These are phyloP conservation scores for Mimas tiliae DNA, from an alignment of 2,888 invertebrate genomes.

Conservation along the genomic window DNA sequence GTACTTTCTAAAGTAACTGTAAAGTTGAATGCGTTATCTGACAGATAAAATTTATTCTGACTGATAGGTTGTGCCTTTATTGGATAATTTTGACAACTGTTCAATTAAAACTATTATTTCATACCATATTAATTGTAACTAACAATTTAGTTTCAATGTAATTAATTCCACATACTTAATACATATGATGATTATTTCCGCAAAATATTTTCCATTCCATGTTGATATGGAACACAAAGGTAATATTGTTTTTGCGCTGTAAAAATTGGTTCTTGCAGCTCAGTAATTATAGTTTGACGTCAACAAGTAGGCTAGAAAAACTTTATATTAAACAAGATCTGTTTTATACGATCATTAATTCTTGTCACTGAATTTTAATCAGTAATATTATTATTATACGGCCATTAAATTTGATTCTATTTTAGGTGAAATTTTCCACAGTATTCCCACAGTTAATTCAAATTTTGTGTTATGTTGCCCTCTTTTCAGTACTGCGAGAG, in stretches of 20 bases:
- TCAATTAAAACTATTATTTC: background rate
- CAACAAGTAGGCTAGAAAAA: conserved; percentile 1
- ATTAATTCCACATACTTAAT: no score
- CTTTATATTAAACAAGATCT: conserved; percentile 7
- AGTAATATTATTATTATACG: background rate
- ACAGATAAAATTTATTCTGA: no score
- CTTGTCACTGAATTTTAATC: conserved; percentile 1
- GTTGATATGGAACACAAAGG: background rate
- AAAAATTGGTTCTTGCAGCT: background rate
- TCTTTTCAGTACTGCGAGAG: background rate
- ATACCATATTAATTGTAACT: no score
- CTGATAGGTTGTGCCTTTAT: no score
- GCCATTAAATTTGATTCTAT: background rate
- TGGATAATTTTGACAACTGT: no score
- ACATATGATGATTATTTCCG: no score
- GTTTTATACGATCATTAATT: conserved; percentile 7
- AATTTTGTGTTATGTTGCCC: conserved; percentile 1
- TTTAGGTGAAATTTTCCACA: background rate
- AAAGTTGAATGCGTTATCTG: no score
- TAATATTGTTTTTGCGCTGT: background rate
- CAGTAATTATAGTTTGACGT: conserved; percentile 1
- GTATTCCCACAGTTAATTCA: conserved; percentile 14
- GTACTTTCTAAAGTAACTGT: no score
- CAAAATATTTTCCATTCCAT: no score
- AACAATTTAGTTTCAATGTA: no score